Evolutionary conservation across 2,888 invertebrate genomes (phyloP), one percentile per base, ranked within the genome.

Genomic region (Liopterus haemorrhoidalis): DNA sequence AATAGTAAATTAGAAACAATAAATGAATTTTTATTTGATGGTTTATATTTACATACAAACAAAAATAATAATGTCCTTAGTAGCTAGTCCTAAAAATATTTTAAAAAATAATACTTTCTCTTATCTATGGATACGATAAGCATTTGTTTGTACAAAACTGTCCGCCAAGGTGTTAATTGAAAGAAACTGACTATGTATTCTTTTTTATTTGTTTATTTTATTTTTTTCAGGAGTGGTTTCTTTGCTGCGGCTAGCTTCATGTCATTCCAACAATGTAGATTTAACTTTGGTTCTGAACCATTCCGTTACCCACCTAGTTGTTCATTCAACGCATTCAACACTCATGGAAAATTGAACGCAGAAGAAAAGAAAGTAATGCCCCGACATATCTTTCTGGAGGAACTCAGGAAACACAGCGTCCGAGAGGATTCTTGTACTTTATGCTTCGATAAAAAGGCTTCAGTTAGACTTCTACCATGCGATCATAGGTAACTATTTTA

Each of bases 211-310:
- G 25, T 25, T 31, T 32, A 14, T 46, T 39, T 41, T 40, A 50
- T 28, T 41, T 48, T 50, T 67, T 68, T 24, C 65, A 90, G 88
- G 55, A 76, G 78, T 55, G 93, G 93, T 20, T 93, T 90, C 69
- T 94, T 89, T 70, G 92, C 94, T 5, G 94, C 92, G 2, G 94
- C 93, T 2, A 93, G 91, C 66, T 93, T 94, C 67, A 94, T 93
- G 93, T 89, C 92, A 50, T 94, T 91, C 73, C 94, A 95, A 65
- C 93, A 93, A 63, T 92, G 92, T 69, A 76, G 82, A 36, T 94
- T 94, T 70, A 94, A 94, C 70, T 94, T 94, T 68, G 94, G 94
- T 41, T 73, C 79, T 49, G 75, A 79, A 50, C 80, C 85, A 1
- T 94, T 93, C 69, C 72, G 71, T 55, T 82, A 72, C 72, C 83